Evolutionary conservation across 2,113 vertebrate genomes (phyloP), one percentile per base, ranked within the genome.

Genomic region (Athene cunicularia): DNA sequence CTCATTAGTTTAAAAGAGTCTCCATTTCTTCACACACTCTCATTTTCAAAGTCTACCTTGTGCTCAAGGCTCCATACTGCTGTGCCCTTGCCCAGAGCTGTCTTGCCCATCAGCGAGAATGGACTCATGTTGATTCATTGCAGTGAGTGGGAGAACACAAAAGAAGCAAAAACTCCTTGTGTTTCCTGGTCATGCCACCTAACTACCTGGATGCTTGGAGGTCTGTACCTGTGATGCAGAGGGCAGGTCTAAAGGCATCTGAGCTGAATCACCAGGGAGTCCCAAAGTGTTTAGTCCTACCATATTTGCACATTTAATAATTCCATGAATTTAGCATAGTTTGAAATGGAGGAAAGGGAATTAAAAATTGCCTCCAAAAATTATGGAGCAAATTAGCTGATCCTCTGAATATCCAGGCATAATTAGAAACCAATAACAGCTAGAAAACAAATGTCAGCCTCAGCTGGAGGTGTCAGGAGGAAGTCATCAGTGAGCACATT

Each of bases 321-420:
- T 33, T 70, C 84, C 47, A 17, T 70, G 81, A 91, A 97, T 95
- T 95, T 79, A 94, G 22, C 41, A 3, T 5, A 23, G 21, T 67
- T 89, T 35, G 8, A 28, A 80, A 72, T 0, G 15, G 76, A 81
- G 87, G 33, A 8, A 49, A 91, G 94, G 95, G 94, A 95, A 97
- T 97, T 96, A 94, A 96, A 96, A 93, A 94, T 94, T 89, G 45
- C 93, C 91, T 96, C 95, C 83, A 76, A 91, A 96, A 96, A 95
- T 95, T 60, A 87, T 12, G 26, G 76, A 60, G 89, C 76, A 95
- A 97, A 97, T 95, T 89, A 89, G 70, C 96, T 85, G 94, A 93
- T 93, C 72, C 77, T 95, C 80, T 58, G 88, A 95, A 90, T 75
- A 95, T 95, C 91, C 91, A 84, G 72, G 70, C 73, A 13, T 94